These are phyloP conservation scores for Acanthis flammea DNA, from an alignment of 2,797 vertebrate genomes.

Conservation along the genomic window DNA sequence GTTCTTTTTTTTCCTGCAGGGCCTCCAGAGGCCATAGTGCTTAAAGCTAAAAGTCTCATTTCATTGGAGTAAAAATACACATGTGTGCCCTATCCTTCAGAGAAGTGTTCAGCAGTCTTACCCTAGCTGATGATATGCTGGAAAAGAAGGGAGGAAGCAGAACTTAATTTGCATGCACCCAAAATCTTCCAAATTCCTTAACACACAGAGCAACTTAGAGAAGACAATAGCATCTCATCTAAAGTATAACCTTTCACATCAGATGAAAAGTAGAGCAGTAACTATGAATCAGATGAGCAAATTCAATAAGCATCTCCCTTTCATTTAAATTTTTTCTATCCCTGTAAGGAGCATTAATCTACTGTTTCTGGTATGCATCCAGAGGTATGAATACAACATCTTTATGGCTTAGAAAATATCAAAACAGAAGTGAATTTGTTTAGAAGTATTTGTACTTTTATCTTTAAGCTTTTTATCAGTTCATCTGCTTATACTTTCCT, in stretches of 20 bases:
- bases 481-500: not conserved
- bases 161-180: not conserved
- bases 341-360: not conserved
- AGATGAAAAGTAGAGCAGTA: not conserved
- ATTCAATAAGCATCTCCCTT: not conserved
- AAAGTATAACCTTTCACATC: not conserved
- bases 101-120: not conserved
- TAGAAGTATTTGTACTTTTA: not conserved
- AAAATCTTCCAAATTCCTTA: not conserved
- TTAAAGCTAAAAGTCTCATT: not conserved
- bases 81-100: not conserved
- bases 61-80: not conserved
- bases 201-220: not conserved
- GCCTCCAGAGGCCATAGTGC: not conserved
- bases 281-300: not conserved
- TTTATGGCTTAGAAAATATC: not conserved
- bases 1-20: not conserved
- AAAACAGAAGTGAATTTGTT: not conserved
- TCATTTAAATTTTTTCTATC: not conserved
- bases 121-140: not conserved
- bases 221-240: not conserved
- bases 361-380: not conserved
- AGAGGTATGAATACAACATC: not conserved
- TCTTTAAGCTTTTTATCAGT: not conserved
- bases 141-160: not conserved